Base-by-base conservation (phyloP, 2,888 invertebrate genomes). In the Athalia circularis region DNA sequence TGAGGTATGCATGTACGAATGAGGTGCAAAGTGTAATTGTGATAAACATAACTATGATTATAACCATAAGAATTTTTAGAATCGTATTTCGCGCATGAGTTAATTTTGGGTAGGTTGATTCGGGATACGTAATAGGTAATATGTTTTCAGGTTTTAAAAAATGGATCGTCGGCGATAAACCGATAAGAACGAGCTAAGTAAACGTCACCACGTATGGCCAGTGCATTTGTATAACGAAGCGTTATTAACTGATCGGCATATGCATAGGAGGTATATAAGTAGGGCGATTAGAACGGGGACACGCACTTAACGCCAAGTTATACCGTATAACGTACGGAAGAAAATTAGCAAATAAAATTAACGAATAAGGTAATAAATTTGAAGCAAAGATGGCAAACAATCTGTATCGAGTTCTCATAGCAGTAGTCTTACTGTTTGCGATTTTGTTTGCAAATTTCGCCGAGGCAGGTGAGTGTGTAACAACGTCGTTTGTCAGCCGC, bases 311-410 rank as follows among this genome's bases (percentile, higher is more conserved):
- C 54, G 43, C 43, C 7, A 11, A 43, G 70, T 70, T 43, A 43
- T 45, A n/a, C 45, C 54, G 43, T 11, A 45, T 70, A 52, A 45
- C 57, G 9, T 45, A 13, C 7, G 15, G 3, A 43, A 43, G 29
- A 29, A 52, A 43, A 15, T 54, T 43, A 7, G 7, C n/a, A 54
- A 13, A 54, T 50, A n/a, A 5, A 67, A 62, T 62, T 11, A 15
- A 0, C 29, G 1, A 29, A 29, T 29, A 29, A 29, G 29, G 29
- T 29, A 29, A 29, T 29, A 29, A 29, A 29, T 29, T 29, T 62
- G 29, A 70, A 57, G 43, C 54, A 54, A 70, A 54, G 45, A 70
- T 70, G 70, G 70, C 54, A n/a, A n/a, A 54, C n/a, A 70, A 50
- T 54, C 6, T 70, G 29, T 29, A 13, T 50, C 52, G 70, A 29